Percentiles rank a stretch among this genome's conserved stretches.
phyloP scores from a whole-genome alignment of 1,140 invertebrate genomes.

The Drosophila kepulauana region DNA sequence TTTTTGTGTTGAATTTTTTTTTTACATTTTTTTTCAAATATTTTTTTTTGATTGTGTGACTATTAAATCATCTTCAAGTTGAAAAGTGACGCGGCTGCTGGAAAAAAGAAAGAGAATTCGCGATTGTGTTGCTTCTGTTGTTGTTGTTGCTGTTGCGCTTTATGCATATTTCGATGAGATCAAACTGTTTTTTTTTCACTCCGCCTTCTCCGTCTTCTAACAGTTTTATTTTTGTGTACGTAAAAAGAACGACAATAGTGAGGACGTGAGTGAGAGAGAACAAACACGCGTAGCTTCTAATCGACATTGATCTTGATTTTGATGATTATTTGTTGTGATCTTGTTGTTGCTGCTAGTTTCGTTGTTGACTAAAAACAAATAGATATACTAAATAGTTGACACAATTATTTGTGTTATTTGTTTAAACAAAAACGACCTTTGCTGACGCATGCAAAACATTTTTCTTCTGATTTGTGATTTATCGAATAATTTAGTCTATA shows the following conservation, averaged over 20 bases:
- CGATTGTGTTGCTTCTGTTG: conserved; percentile 23
- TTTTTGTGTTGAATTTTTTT: conserved; percentile 41
- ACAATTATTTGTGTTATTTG: conserved; percentile 5
- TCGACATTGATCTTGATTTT: conserved; percentile 61
- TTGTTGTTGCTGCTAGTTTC: neutral
- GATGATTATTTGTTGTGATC: conserved; percentile 18
- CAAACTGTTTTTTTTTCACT: neutral
- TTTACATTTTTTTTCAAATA: conserved; percentile 42
- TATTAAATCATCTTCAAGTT: conserved; percentile 67
- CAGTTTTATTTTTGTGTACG: conserved; percentile 5
- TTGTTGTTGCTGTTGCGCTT: conserved; percentile 4
- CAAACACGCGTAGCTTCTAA: conserved; percentile 30
- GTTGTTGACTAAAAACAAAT: conserved; percentile 29
- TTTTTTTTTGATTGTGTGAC: conserved; percentile 59
- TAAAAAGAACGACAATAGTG: neutral
- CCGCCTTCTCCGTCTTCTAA: neutral
- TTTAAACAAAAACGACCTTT: conserved; percentile 20
- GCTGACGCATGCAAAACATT: conserved; percentile 44
- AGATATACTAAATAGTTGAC: conserved; percentile 13
- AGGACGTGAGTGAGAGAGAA: too few relatives aligned
- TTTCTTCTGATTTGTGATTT: conserved; percentile 9
- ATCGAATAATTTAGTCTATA: conserved; percentile 12
- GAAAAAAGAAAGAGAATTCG: neutral
- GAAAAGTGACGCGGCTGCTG: conserved; percentile 43
- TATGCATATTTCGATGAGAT: conserved; percentile 28